Percentiles rank a stretch among this genome's conserved stretches.
These are phyloP conservation scores for Acronicta psi DNA, from an alignment of 2,888 invertebrate species.

Conservation along the genomic window DNA sequence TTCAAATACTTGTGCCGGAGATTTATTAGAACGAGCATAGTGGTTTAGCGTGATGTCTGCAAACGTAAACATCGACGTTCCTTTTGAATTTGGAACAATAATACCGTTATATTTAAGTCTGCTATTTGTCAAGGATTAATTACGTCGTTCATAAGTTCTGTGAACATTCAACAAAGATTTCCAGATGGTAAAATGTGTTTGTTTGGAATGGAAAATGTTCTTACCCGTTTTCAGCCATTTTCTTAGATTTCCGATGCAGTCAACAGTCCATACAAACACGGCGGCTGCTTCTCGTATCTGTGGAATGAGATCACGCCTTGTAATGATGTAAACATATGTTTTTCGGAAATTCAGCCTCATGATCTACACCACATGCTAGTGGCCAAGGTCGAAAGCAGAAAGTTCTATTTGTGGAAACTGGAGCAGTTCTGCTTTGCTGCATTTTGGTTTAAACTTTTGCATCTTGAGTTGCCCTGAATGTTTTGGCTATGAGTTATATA, in stretches of 20 bases:
- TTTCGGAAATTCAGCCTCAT: conserved; percentile 57
- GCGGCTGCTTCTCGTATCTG: conserved; percentile 56
- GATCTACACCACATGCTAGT: conserved; percentile 58
- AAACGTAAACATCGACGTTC: conserved; percentile 36
- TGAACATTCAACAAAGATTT: conserved; percentile 7
- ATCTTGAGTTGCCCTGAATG: conserved; percentile 7
- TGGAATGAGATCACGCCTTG: conserved; percentile 72
- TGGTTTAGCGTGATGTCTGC: conserved; percentile 13
- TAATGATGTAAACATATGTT: conserved; percentile 65
- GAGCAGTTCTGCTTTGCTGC: conserved; percentile 35
- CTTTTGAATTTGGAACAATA: conserved; percentile 41
- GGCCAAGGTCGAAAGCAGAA: conserved; percentile 61
- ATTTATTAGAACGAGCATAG: conserved; percentile 27
- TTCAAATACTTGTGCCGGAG: conserved; percentile 22
- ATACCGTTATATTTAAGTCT: conserved; percentile 25
- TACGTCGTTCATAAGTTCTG: conserved; percentile 22
- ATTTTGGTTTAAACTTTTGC: conserved; percentile 23
- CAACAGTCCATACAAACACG: conserved; percentile 61
- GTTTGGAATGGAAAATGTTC: conserved; percentile 27
- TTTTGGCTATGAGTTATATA: not conserved
- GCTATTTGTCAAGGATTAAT: conserved; percentile 18
- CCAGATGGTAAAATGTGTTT: not conserved
- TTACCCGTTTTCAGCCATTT: conserved; percentile 84
- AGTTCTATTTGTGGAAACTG: conserved; percentile 60
- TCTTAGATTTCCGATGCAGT: conserved; percentile 53